These are phyloP conservation scores for Cataglyphis altisquamis DNA, from an alignment of 2,888 invertebrate genomes.

Conservation along the genomic window DNA sequence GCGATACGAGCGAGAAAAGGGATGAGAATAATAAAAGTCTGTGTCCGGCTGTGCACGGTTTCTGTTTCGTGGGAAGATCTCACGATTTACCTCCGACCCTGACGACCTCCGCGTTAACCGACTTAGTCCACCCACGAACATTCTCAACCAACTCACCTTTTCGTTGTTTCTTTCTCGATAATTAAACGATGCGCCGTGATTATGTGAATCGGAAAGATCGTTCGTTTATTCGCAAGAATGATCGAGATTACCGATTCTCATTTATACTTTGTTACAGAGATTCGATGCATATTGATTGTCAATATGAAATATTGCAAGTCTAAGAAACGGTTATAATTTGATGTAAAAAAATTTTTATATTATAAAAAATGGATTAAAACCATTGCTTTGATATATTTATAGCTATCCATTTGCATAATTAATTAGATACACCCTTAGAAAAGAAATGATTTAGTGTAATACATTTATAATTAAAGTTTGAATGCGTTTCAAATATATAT, in stretches of 20 bases:
- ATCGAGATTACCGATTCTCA: conserved; percentile 7
- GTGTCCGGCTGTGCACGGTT: conserved; percentile 52
- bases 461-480: background rate
- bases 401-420: background rate
- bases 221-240: background rate
- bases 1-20: conserved; percentile 38
- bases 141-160: conserved; percentile 56
- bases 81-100: conserved; percentile 82
- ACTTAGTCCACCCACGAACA: conserved; percentile 61
- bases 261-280: conserved; percentile 6
- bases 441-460: background rate
- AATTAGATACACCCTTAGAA: conserved; percentile 5
- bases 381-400: background rate
- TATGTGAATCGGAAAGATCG: conserved; percentile 3
- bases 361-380: background rate
- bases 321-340: background rate
- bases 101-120: conserved; percentile 62
- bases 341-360: background rate
- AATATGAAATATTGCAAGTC: background rate
- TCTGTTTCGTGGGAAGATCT: conserved; percentile 82
- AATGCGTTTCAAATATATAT: background rate
- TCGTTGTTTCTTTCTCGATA: conserved; percentile 72
- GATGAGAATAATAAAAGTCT: conserved; percentile 59
- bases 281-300: background rate
- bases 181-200: conserved; percentile 73